Percentiles rank a stretch among this genome's conserved stretches.
Evolutionary conservation across 2,888 invertebrate genomes (phyloP).

Genomic region (Notodonta dromedarius): DNA sequence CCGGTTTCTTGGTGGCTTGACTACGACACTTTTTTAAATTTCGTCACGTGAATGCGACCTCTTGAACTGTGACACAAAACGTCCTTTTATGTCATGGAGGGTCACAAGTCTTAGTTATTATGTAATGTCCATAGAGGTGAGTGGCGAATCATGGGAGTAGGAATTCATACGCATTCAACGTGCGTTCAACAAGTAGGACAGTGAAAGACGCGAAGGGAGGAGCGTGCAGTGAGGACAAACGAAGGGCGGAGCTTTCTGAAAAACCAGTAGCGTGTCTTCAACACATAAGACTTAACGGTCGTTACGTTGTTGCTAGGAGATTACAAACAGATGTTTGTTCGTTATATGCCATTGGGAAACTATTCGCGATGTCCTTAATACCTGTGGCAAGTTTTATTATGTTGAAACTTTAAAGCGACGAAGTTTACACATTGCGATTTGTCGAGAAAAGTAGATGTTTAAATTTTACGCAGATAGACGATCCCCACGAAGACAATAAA

Average conservation of each 20-base stretch:
- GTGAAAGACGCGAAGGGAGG: conserved; percentile 76
- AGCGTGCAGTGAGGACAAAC: conserved; percentile 68
- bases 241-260: conserved; percentile 74
- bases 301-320: conserved; percentile 69
- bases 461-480: conserved; percentile 68
- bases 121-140: conserved; percentile 45
- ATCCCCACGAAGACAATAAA: conserved; percentile 74
- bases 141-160: conserved; percentile 65
- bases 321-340: conserved; percentile 63
- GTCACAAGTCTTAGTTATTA: conserved; percentile 41
- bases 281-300: conserved; percentile 72
- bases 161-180: conserved; percentile 65
- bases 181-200: conserved; percentile 74
- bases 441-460: conserved; percentile 62
- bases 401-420: conserved; percentile 52
- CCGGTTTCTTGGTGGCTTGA: conserved; percentile 55
- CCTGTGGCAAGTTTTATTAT: conserved; percentile 41
- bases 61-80: conserved; percentile 32
- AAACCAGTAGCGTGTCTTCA: conserved; percentile 74
- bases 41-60: conserved; percentile 50
- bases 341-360: conserved; percentile 51
- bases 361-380: conserved; percentile 39
- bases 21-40: conserved; percentile 55
- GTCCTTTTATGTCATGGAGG: conserved; percentile 36
- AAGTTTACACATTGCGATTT: conserved; percentile 59